Base-by-base conservation (phyloP, 2,797 vertebrate genomes). In the Carcharodon carcharias region DNA sequence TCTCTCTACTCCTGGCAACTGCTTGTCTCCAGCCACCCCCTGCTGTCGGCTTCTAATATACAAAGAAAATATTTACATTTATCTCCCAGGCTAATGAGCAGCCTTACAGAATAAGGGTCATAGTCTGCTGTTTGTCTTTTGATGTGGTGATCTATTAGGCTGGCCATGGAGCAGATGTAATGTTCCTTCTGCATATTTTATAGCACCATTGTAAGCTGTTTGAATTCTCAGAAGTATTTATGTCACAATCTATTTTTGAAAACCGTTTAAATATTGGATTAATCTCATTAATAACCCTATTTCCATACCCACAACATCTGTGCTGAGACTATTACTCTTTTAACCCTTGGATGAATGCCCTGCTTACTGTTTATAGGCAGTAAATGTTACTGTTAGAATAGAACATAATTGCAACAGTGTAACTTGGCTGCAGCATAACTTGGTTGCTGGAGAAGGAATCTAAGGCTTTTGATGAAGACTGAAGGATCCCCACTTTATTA, bases 31-130 rank as follows among this genome's bases (percentile, higher is more conserved):
- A 91, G 28, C 54, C 4, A 14, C 31, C 88, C 56, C 61, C 50
- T 67, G 91, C 91, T 93, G 63, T 67, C 61, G 26, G n/a, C 21
- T 40, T 67, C 23, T 11, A 67, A 21, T 93, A 23, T 18, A 67
- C 91, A 67, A 67, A 67, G n/a, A 23, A 45, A 40, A 65, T 93
- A 93, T 93, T 93, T 93, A n/a, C n/a, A 93, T n/a, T 93, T 2
- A 40, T 93, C 3, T 11, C n/a, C n/a, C 21, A 93, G 91, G 63
- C 91, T 67, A 63, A 67, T 3, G 23, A 40, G 40, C 91, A 67
- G 63, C 23, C 0, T 67, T 45, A 26, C 63, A 67, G 91, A 93
- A 93, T 40, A 9, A 9, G 61, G n/a, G 65, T 67, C 61, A 3
- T 7, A 67, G 61, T 93, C 61, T 65, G 91, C 63, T 26, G 23